Evolutionary conservation across 2,888 invertebrate species (phyloP).

Genomic region (Gryllus longicercus): DNA sequence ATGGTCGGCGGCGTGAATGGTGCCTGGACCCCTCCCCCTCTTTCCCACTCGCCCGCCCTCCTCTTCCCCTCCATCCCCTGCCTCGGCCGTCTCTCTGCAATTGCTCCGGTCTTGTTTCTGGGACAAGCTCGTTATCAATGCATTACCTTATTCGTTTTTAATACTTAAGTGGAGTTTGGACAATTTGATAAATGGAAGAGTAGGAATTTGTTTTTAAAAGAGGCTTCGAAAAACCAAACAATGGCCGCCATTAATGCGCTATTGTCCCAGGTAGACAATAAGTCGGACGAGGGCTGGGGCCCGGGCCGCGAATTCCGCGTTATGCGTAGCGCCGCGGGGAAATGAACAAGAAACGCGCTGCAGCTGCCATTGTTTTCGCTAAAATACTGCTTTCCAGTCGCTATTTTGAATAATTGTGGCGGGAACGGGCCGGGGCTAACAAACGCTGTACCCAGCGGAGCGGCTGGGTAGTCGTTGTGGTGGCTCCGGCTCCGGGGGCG

Average conservation of each 20-base stretch:
- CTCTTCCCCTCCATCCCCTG: too few species aligned
- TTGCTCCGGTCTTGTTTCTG: background rate
- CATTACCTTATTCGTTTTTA: slow-evolving; percentile 29
- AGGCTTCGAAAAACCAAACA: slow-evolving; percentile 25
- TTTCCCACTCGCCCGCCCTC: too few species aligned
- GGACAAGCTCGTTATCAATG: slow-evolving; percentile 31
- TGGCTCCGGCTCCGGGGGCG: background rate
- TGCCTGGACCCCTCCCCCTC: too few species aligned
- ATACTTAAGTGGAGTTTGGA: slow-evolving; percentile 28
- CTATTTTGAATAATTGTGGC: slow-evolving; percentile 17
- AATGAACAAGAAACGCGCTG: slow-evolving; percentile 17
- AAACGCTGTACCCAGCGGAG: background rate
- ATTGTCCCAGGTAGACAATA: slow-evolving; percentile 27
- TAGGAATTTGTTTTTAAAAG: slow-evolving; percentile 29
- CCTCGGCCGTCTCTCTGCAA: background rate
- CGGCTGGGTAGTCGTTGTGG: background rate
- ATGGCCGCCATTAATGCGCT: slow-evolving; percentile 31
- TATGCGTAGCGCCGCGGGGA: background rate
- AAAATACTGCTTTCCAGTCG: slow-evolving; percentile 17
- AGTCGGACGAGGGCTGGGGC: background rate
- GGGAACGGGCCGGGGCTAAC: background rate
- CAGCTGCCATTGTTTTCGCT: slow-evolving; percentile 17
- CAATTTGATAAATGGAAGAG: slow-evolving; percentile 32
- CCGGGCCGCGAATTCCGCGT: background rate
- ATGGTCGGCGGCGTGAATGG: too few species aligned